These are phyloP conservation scores for Oreochromis niloticus DNA, from an alignment of 2,113 vertebrate species.

Conservation along the genomic window DNA sequence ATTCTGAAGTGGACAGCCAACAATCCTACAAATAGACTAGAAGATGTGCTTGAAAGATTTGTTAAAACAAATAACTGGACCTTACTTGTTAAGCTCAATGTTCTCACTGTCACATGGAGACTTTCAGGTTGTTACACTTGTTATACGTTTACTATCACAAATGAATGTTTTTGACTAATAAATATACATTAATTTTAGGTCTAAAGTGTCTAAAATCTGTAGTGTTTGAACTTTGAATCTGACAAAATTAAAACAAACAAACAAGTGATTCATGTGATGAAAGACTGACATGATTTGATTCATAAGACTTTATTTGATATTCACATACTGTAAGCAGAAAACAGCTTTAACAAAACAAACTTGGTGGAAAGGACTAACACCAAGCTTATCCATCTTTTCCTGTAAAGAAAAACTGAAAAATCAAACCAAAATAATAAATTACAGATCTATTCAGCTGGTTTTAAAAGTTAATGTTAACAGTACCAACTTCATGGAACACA, in stretches of 20 bases:
- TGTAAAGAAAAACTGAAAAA: constrained; percentile 57
- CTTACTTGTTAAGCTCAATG: no score
- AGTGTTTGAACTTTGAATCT: fast-evolving
- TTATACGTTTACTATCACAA: background rate
- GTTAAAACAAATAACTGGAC: no score
- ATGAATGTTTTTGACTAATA: background rate
- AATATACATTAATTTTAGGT: background rate
- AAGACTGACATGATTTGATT: background rate
- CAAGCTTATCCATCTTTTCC: constrained; percentile 50
- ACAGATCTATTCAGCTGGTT: constrained; percentile 80
- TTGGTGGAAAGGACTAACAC: constrained; percentile 39
- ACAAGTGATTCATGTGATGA: background rate
- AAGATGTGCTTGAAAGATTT: no score
- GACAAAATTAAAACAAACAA: background rate
- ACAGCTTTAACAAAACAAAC: constrained; percentile 15
- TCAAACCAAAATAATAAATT: constrained; percentile 83
- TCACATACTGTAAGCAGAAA: constrained; percentile 25
- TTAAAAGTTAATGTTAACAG: constrained; percentile 49
- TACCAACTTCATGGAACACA: background rate
- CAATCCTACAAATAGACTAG: no score
- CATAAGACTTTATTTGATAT: constrained; percentile 73
- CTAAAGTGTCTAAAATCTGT: background rate
- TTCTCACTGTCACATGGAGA: fast-evolving
- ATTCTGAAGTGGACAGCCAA: no score
- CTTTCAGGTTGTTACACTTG: background rate